Base-by-base conservation (phyloP, 2,888 invertebrate species). In the Ophonus ardosiacus region DNA sequence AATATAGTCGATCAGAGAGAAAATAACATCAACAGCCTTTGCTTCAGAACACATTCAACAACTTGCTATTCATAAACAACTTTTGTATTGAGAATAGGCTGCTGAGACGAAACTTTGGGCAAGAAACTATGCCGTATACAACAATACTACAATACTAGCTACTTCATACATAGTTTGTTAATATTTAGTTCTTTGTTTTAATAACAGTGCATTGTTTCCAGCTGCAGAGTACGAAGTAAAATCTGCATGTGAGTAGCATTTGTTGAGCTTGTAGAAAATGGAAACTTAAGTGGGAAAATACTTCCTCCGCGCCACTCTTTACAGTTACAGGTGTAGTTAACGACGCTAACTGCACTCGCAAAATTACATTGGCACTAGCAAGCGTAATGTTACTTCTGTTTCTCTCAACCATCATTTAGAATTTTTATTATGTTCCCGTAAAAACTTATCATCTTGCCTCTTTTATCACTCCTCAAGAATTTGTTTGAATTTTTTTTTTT, bases 251-350 rank as follows among this genome's bases (percentile, higher is more conserved):
- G 13, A 13, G 43, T 51, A 51, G 43, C 24, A 43, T 40, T 81
- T 81, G 81, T 65, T 65, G 17, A 21, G 57, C 78, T 78, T 78
- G 78, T 57, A 78, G 24, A 15, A n/a, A 78, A 78, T 78, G 78
- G 57, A 78, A 43, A 78, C 78, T 15, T 78, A 24, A 81, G 65
- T 81, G 68, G 63, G 56, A 81, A 68, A 81, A 68, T 81, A 68
- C 81, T 43, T 43, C 63, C 13, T 61, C 8, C 17, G 63, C 80
- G 68, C 21, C 56, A 51, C 24, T 81, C 24, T 81, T 68, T 31
- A n/a, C 21, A 68, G 43, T 21, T 76, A 38, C 59, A 83, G 21
- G 83, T 83, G 83, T 74, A 76, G 40, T 74, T 83, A 74, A 83
- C 74, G 83, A 83, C 59, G 40, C 59, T 82, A 57, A 43, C 63